Conservation (phyloP, 2,888 invertebrate genomes). For the Acanthosepion lycidas region DNA sequence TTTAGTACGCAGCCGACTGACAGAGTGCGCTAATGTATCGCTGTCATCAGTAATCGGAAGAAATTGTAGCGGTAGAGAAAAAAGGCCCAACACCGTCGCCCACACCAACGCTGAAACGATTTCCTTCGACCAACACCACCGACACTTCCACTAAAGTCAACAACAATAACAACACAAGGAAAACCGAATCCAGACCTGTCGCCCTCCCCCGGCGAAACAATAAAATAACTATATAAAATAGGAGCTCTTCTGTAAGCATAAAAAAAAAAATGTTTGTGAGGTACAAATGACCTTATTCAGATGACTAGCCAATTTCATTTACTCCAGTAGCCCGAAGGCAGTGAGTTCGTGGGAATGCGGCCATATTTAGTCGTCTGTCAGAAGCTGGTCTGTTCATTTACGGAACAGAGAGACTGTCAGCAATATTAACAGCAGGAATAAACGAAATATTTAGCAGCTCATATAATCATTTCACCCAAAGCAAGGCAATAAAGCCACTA, state of each 20-base stretch:
- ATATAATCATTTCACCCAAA: too few species aligned
- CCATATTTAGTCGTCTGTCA: too few species aligned
- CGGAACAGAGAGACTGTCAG: too few species aligned
- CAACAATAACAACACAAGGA: background rate
- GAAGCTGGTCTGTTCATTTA: too few species aligned
- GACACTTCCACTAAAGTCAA: background rate
- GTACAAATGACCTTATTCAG: background rate
- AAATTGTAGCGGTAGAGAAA: background rate
- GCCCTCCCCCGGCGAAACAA: background rate
- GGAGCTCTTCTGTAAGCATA: too few species aligned
- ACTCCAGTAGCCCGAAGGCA: background rate
- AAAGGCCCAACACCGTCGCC: background rate
- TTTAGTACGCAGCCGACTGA: slow-evolving; percentile 18
- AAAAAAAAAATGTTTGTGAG: background rate
- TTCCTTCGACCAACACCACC: background rate
- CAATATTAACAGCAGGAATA: too few species aligned
- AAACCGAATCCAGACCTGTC: background rate
- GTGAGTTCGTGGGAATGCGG: background rate
- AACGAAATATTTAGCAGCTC: too few species aligned
- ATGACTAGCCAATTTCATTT: background rate
- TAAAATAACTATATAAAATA: too few species aligned
- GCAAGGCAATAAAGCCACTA: too few species aligned
- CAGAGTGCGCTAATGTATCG: background rate
- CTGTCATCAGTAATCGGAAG: slow-evolving; percentile 23
- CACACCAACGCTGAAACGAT: background rate